These are phyloP conservation scores for Echinops telfairi DNA, from an alignment of 2,113 vertebrate genomes.

Conservation along the genomic window DNA sequence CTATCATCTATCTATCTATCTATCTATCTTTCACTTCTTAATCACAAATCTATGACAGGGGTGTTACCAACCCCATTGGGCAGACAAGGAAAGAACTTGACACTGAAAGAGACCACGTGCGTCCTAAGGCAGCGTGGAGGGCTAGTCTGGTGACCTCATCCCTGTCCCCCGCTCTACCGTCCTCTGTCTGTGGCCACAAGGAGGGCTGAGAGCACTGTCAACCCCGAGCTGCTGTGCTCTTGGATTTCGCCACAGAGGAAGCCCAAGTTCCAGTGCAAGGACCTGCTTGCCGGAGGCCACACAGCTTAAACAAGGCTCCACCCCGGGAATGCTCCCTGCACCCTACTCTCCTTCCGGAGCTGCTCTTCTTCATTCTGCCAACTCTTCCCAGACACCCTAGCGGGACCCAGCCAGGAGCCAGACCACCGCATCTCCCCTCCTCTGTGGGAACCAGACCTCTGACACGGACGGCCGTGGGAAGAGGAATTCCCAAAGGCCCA, in stretches of 20 bases:
- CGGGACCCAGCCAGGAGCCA: rapidly evolving
- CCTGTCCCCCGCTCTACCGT: not conserved
- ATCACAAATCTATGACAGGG: not conserved
- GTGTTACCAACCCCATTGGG: rapidly evolving
- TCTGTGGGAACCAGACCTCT: not conserved
- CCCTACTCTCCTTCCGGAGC: no score
- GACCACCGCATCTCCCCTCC: rapidly evolving
- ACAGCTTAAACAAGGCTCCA: not conserved
- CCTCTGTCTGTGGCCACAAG: rapidly evolving
- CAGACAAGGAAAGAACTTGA: not conserved
- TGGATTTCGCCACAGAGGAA: not conserved
- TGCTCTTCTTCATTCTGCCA: not conserved
- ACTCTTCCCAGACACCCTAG: no score
- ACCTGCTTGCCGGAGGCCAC: not conserved
- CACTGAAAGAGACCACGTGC: not conserved
- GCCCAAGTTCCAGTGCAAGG: not conserved
- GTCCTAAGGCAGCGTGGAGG: not conserved
- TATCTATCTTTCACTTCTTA: not conserved
- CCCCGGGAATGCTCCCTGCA: not conserved
- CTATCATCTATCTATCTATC: no score
- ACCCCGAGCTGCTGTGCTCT: rapidly evolving
- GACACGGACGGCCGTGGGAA: not conserved
- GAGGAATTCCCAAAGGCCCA: not conserved
- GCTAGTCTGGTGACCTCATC: rapidly evolving
- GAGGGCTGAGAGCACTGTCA: rapidly evolving